phyloP scores from a whole-genome alignment of 2,888 invertebrate species.

The Rapana venosa region DNA sequence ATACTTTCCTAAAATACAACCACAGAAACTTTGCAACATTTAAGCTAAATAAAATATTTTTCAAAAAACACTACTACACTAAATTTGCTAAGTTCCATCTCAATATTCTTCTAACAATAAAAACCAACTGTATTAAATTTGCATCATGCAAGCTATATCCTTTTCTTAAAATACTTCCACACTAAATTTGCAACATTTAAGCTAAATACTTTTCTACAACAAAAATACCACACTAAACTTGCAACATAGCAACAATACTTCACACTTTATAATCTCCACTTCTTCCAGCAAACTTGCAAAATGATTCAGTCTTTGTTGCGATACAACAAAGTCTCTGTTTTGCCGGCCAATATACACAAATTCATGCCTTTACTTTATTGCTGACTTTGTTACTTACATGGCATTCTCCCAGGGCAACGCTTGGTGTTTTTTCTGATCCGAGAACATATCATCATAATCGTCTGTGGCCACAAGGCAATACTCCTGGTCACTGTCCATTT shows the following conservation, averaged over 20 bases:
- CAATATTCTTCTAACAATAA: too few species aligned
- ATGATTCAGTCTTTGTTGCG: neutral
- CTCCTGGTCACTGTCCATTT: slow-evolving; percentile 52
- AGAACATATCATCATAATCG: slow-evolving; percentile 65
- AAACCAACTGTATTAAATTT: too few species aligned
- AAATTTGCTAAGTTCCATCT: too few species aligned
- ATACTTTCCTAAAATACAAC: neutral
- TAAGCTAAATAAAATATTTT: too few species aligned
- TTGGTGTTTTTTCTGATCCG: slow-evolving; percentile 63
- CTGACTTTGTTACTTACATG: slow-evolving; percentile 57
- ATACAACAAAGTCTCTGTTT: neutral
- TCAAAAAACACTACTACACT: too few species aligned
- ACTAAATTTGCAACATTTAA: neutral
- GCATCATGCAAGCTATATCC: neutral
- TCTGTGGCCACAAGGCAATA: slow-evolving; percentile 62
- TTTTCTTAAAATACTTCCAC: neutral
- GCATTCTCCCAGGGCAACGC: slow-evolving; percentile 67
- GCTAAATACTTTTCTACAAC: neutral
- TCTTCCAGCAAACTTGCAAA: neutral
- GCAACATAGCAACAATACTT: neutral
- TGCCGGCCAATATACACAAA: neutral
- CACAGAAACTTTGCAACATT: neutral
- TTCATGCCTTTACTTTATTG: neutral
- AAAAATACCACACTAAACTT: neutral
- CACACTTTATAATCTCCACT: neutral